phyloP scores from a whole-genome alignment of 1,140 invertebrate species.

The Parapsyche elsis region DNA sequence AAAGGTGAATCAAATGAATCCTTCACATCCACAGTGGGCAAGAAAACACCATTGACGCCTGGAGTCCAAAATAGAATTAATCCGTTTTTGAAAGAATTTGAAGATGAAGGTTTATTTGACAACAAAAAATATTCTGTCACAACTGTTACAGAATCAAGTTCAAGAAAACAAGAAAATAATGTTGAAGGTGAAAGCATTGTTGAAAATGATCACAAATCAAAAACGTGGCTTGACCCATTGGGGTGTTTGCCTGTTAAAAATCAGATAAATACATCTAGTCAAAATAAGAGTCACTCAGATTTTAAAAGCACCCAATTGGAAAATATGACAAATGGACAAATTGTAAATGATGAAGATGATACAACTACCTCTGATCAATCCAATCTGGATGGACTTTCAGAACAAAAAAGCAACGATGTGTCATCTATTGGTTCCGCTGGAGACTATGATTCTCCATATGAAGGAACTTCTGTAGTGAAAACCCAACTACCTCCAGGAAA shows the following conservation, averaged over 20 bases:
- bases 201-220: slow-evolving; percentile 45
- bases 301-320: slow-evolving; percentile 7
- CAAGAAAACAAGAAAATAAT: neutral
- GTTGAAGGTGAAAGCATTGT: neutral
- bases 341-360: slow-evolving; percentile 60
- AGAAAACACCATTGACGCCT: slow-evolving; percentile 65
- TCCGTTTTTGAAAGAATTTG: slow-evolving; percentile 65
- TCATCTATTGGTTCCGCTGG: slow-evolving; percentile 62
- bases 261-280: slow-evolving; percentile 59
- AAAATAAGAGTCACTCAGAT: slow-evolving; percentile 56
- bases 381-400: slow-evolving; percentile 63
- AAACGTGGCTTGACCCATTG: slow-evolving; percentile 61
- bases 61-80: slow-evolving; percentile 65
- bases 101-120: slow-evolving; percentile 57
- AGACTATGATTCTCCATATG: slow-evolving; percentile 62
- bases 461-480: slow-evolving; percentile 72
- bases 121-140: slow-evolving; percentile 42
- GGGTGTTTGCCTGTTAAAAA: slow-evolving; percentile 64
- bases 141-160: neutral
- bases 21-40: slow-evolving; percentile 54
- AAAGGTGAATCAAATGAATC: slow-evolving; percentile 64
- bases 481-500: slow-evolving; percentile 77
- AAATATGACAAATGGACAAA: slow-evolving; percentile 47
- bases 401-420: slow-evolving; percentile 61
- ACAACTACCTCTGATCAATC: slow-evolving; percentile 69